phyloP scores from a whole-genome alignment of 1,140 invertebrate species.

The Phymastichus coffea region DNA sequence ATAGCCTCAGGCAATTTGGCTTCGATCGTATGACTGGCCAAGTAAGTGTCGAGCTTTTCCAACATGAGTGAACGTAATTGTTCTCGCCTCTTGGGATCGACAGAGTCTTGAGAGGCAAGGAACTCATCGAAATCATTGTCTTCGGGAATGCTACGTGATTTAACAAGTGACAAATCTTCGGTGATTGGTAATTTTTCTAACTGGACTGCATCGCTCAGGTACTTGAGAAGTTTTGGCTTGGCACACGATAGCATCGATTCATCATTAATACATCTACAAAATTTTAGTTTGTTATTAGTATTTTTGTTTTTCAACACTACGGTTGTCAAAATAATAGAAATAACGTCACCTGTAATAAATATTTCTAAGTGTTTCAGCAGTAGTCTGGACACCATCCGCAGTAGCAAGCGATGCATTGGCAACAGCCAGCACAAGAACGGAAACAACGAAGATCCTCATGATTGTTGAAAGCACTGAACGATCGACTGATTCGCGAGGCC shows the following conservation, averaged over 20 bases:
- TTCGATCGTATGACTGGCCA: constrained; percentile 52
- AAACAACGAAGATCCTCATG: constrained; percentile 44
- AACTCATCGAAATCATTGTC: constrained; percentile 46
- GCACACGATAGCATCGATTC: constrained; percentile 62
- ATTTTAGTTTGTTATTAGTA: constrained; percentile 19
- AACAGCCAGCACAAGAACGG: constrained; percentile 35
- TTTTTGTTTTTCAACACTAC: too few species aligned
- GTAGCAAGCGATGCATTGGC: constrained; percentile 27
- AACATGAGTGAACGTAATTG: constrained; percentile 50
- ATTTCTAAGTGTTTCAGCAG: constrained; percentile 41
- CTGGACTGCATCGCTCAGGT: constrained; percentile 66
- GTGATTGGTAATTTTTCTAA: constrained; percentile 72
- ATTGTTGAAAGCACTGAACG: constrained; percentile 21
- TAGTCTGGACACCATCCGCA: constrained; percentile 41
- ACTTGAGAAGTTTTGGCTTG: constrained; percentile 73
- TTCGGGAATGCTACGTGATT: constrained; percentile 59
- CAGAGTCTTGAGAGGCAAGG: constrained; percentile 34
- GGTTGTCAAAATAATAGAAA: background rate
- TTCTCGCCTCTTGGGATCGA: constrained; percentile 43
- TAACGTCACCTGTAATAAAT: constrained; percentile 50
- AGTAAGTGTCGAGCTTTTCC: constrained; percentile 54
- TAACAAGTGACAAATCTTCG: constrained; percentile 70
- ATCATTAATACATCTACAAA: constrained; percentile 47
- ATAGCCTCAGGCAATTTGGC: constrained; percentile 55
- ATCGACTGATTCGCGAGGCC: constrained; percentile 45